Evolutionary conservation across 2,888 invertebrate genomes (phyloP).

Genomic region (Hirtodrosophila alboralis): DNA sequence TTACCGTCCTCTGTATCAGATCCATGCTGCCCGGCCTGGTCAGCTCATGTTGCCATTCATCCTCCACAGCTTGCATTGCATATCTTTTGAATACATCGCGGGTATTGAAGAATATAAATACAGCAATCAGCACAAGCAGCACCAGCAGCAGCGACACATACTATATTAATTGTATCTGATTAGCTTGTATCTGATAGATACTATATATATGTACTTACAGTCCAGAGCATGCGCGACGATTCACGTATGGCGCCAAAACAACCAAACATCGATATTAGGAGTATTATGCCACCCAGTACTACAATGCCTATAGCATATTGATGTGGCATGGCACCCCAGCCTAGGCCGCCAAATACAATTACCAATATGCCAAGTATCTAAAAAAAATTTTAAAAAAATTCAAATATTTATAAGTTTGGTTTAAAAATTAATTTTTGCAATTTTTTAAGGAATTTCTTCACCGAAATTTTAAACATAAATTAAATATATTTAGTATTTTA

Average conservation of each 20-base stretch:
- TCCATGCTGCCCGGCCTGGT: constrained; percentile 75
- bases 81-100: constrained; percentile 73
- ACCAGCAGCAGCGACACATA: constrained; percentile 69
- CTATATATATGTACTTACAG: constrained; percentile 59
- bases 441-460: no score
- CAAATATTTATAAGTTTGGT: no score
- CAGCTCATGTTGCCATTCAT: constrained; percentile 70
- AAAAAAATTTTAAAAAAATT: background rate
- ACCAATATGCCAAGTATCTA: constrained; percentile 77
- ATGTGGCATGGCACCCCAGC: constrained; percentile 80
- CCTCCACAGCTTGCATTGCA: constrained; percentile 68
- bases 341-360: constrained; percentile 71
- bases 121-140: constrained; percentile 62
- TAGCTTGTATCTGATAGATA: background rate
- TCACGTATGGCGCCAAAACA: constrained; percentile 78
- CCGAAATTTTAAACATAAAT: no score
- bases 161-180: constrained; percentile 34
- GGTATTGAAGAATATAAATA: constrained; percentile 63
- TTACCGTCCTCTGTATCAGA: constrained; percentile 68
- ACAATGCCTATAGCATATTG: constrained; percentile 74
- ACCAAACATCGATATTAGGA: constrained; percentile 77
- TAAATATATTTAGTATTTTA: no score
- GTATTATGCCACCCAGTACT: constrained; percentile 69
- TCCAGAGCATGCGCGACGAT: constrained; percentile 79
- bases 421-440: background rate